phyloP scores from a whole-genome alignment of 1,140 invertebrate genomes.

The Frieseomelitta varia region DNA sequence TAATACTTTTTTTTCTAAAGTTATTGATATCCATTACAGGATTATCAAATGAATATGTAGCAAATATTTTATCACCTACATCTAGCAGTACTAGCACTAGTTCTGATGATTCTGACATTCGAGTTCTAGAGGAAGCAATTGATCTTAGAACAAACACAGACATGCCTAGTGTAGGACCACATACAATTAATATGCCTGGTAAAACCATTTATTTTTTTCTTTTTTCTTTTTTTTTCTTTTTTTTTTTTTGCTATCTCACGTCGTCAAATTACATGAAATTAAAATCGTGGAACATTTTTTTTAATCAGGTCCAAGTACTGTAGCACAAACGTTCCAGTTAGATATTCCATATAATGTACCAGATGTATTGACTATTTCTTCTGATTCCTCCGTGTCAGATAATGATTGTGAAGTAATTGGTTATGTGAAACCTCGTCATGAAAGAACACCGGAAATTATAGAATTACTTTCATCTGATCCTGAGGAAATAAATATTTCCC shows the following conservation, averaged over 20 bases:
- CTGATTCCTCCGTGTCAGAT: conserved; percentile 67
- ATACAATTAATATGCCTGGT: conserved; percentile 70
- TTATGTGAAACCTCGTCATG: conserved; percentile 82
- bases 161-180: conserved; percentile 55
- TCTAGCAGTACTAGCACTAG: conserved; percentile 58
- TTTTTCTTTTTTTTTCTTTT: not conserved
- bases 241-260: not conserved
- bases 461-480: conserved; percentile 79
- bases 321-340: conserved; percentile 64
- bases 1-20: not conserved
- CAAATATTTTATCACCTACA: conserved; percentile 64
- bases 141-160: conserved; percentile 62
- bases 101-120: conserved; percentile 72
- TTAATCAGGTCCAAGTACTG: conserved; percentile 70
- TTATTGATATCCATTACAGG: conserved; percentile 50
- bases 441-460: conserved; percentile 83
- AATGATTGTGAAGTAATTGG: conserved; percentile 79
- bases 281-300: not conserved
- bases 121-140: conserved; percentile 68
- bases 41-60: conserved; percentile 66
- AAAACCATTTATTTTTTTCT: not conserved
- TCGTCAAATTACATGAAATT: not conserved
- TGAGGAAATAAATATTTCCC: conserved; percentile 48
- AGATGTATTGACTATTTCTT: conserved; percentile 70
- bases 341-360: conserved; percentile 52